Evolutionary conservation across 1,140 invertebrate species (phyloP), one percentile per base, ranked within the genome.

Genomic region (Pemphigus obesinymphae): DNA sequence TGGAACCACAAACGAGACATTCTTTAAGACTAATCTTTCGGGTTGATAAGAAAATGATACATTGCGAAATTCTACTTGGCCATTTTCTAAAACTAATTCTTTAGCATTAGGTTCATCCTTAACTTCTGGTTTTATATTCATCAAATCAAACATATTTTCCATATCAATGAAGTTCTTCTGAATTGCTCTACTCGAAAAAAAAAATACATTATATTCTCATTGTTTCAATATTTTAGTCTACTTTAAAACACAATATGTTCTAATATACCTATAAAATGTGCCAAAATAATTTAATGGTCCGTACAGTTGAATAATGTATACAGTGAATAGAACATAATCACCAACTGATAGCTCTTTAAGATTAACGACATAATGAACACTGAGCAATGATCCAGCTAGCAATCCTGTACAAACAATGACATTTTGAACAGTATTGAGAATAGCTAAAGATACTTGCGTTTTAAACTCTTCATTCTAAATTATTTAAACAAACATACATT

Each of bases 101-200:
- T 90, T 90, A 63, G 95, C 95, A 82, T 92, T 91, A 1, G 92
- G 91, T 1, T 91, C 90, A 89, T 99, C 96, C 20, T 92, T 89
- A 70, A 98, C 90, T 89, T 99, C 97, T 83, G 93, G 90, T 34
- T 94, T 90, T 87, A 97, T 94, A 72, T 92, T 90, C 72, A 99
- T 88, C 68, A 99, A 86, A 81, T 98, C 96, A 88, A 99, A 97
- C 97, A 99, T 99, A 86, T 99, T 99, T 89, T 99, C 97, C 97
- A 99, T 99, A 85, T 99, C 97, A 34, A 99, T 92, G 86, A 99
- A 99, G 86, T 97, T 96, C 87, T 96, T 96, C 86, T 99, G 97
- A 83, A 99, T 97, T 68, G 95, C 93, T 86, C 96, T 96, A 50
- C 37, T 45, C n/a, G n/a, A n/a, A n/a, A n/a, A n/a, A n/a, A n/a